Conservation (phyloP, 2,888 invertebrate species). For the Hemithea aestivaria region DNA sequence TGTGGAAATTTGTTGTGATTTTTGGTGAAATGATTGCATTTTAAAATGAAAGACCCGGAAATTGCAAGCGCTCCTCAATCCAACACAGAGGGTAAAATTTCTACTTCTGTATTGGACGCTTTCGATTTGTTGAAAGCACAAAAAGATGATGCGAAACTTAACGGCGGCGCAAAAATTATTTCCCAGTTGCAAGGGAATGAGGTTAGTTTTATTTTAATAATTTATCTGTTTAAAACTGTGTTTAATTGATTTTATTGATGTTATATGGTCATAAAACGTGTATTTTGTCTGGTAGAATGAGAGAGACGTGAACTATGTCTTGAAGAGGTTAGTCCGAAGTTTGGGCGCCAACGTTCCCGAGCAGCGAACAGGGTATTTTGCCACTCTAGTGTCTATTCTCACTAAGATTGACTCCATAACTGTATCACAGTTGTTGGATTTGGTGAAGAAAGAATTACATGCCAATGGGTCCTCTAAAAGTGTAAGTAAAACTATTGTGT, state of each 20-base stretch:
- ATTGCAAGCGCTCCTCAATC: conserved; percentile 31
- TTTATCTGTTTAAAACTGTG: conserved; percentile 12
- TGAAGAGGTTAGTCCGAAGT: conserved; percentile 85
- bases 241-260: neutral
- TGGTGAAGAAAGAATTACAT: conserved; percentile 83
- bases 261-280: no score
- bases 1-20: conserved; percentile 31
- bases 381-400: conserved; percentile 82
- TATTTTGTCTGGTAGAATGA: conserved; percentile 65
- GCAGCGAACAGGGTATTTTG: conserved; percentile 84
- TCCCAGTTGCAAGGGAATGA: conserved; percentile 55
- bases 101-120: conserved; percentile 62
- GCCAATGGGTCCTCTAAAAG: conserved; percentile 81
- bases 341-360: conserved; percentile 83
- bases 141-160: conserved; percentile 58
- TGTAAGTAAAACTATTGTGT: no score
- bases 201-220: conserved; percentile 52
- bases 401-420: conserved; percentile 67
- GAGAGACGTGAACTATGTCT: conserved; percentile 82
- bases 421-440: conserved; percentile 74
- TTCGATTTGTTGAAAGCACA: conserved; percentile 60
- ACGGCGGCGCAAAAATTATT: conserved; percentile 66
- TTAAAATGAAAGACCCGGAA: conserved; percentile 55
- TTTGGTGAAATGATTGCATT: conserved; percentile 12
- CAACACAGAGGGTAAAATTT: conserved; percentile 43